Evolutionary conservation across 2,888 invertebrate species (phyloP), one percentile per base, ranked within the genome.

Genomic region (Chouioia cunea): DNA sequence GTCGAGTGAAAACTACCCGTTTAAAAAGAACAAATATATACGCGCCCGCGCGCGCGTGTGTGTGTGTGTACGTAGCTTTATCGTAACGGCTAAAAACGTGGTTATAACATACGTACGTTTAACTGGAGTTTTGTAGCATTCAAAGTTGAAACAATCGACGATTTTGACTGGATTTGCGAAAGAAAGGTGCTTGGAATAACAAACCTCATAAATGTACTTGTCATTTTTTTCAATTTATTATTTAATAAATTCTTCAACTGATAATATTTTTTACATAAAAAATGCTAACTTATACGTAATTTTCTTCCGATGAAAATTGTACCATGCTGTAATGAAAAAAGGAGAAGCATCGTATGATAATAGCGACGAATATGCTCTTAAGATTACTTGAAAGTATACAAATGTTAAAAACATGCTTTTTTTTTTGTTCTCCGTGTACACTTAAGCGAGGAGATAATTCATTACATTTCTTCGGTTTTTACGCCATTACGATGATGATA

Each of bases 211-310:
- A 46, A 67, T 62, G 66, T 72, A 67, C 66, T 74, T 70, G 65
- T 70, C 59, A 52, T 71, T 70, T 27, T 27, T 74, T 47, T 69
- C 66, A 71, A 71, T 74, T 72, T 72, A 74, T 74, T 72, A 74
- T 74, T 72, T 74, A 74, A 74, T 74, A 74, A 73, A 73, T 73
- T 73, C 65, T 73, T 71, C 44, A 73, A 73, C 73, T 71, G 73
- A 73, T 73, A 73, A 73, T 73, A 73, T 71, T 73, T 53, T 71
- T 73, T 68, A 71, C 68, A 68, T 68, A 71, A 73, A 73, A 73
- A 73, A 73, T 63, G 71, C 71, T 71, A 69, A 73, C 71, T 73
- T 73, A 73, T 73, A 10, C 60, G 64, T 70, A 73, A 65, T 65
- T 73, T 71, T 14, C 47, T 71, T 73, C 50, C 71, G 56, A 71